Evolutionary conservation across 2,797 vertebrate species (phyloP), one percentile per base, ranked within the genome.

Genomic region (Antrozous pallidus): DNA sequence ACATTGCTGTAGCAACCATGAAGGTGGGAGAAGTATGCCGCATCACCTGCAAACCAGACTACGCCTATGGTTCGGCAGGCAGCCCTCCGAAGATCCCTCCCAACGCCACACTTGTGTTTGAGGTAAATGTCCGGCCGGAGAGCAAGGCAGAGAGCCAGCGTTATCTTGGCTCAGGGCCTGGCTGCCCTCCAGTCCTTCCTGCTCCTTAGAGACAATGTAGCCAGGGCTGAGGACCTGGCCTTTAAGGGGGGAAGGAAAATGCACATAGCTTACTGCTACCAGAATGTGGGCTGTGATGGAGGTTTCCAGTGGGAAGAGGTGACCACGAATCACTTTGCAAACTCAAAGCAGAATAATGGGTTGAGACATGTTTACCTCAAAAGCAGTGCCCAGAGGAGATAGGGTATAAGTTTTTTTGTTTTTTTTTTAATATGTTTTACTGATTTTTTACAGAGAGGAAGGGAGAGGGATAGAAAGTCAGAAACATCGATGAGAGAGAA

Each of bases 71-170:
- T 40, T 98, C 98, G 73, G 98, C 99, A 24, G 99, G 99, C 67
- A 99, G 99, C 95, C 99, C 99, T 36, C 99, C 99, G 22, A 99
- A 99, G 97, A 99, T 99, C 87, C 99, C 99, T 56, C 98, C 99
- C 42, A 99, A 98, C 0, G 98, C 99, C 49, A 99, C 99, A 0
- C 98, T 99, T 78, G 96, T 99, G 93, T 99, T 99, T 98, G 99
- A 99, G 99, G 99, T 99, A 96, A 98, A 97, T 93, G 78, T 65
- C 77, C 13, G 0, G 84, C 86, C 83, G 71, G 42, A 65, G 45
- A 38, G 22, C 91, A 65, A 91, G 81, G 88, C 90, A 88, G 0
- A 51, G 36, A 67, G 90, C 96, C 96, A 94, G 13, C 49, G 69
- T 97, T 96, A 94, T 89, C 95, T 96, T 63, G 69, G 56, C 71